These are phyloP conservation scores for Alfaro cultratus DNA, from an alignment of 2,797 vertebrate species.

Conservation along the genomic window DNA sequence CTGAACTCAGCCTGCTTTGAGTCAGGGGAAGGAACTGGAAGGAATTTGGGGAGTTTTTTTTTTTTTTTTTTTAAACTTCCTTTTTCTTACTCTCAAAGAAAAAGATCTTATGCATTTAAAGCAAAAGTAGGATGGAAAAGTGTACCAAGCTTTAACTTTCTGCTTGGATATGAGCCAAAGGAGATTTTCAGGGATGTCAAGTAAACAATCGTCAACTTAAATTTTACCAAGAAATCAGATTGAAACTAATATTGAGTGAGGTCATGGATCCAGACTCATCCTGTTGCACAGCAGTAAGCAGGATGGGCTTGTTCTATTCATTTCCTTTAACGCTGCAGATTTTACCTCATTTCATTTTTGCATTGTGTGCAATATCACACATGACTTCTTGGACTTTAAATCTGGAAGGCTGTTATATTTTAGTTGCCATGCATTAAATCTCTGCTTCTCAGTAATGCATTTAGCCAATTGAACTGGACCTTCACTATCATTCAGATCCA, in stretches of 20 bases:
- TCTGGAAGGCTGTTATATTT: not conserved
- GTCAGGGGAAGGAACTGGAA: conserved; percentile 68
- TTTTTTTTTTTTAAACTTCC: conserved; percentile 8
- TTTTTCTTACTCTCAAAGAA: conserved; percentile 47
- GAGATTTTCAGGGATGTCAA: not conserved
- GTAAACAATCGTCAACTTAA: not conserved
- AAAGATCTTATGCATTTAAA: conserved; percentile 21
- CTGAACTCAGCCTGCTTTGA: conserved; percentile 56
- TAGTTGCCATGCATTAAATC: not conserved
- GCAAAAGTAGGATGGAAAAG: conserved; percentile 7
- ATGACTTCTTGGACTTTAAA: not conserved
- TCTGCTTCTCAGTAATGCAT: not conserved
- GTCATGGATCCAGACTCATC: not conserved
- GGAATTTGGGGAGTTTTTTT: conserved; percentile 74
- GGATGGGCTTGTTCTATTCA: not conserved
- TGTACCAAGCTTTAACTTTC: conserved; percentile 9
- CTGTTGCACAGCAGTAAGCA: not conserved
- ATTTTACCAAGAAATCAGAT: not conserved
- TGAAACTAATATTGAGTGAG: not conserved
- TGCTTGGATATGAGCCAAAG: conserved; percentile 7
- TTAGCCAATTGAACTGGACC: not conserved
- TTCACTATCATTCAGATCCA: not conserved
- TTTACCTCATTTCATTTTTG: not conserved
- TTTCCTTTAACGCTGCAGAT: not conserved
- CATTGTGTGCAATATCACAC: not conserved